phyloP scores from a whole-genome alignment of 2,113 vertebrate species.

The Tychaedon coryphoeus region DNA sequence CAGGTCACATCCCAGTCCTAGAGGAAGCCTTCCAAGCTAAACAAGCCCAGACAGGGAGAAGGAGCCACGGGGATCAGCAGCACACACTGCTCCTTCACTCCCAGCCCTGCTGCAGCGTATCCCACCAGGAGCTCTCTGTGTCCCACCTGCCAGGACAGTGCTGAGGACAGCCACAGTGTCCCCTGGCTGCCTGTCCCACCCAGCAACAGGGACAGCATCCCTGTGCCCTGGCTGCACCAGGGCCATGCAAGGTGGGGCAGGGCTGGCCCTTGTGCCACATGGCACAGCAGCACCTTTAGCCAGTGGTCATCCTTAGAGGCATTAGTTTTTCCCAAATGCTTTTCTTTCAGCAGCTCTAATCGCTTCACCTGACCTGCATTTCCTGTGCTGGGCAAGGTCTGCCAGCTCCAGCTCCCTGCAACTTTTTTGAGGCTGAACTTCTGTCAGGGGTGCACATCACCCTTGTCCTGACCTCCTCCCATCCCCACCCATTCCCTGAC shows the following conservation, averaged over 20 bases:
- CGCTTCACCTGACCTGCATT: not conserved
- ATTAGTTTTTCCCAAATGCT: not conserved
- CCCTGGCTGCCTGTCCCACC: not conserved
- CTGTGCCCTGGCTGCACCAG: not conserved
- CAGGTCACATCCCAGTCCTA: not conserved
- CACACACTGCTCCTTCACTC: fast-evolving
- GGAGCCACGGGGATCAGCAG: not conserved
- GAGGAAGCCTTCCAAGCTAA: not conserved
- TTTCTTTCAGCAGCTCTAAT: not conserved
- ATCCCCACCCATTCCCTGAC: not conserved
- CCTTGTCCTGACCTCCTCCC: not conserved
- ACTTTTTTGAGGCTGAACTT: not conserved
- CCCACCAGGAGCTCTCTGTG: not conserved
- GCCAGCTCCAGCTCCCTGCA: not conserved
- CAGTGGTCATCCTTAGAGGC: not conserved
- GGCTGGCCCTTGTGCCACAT: too few species aligned
- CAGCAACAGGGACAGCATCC: not conserved
- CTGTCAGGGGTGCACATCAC: not conserved
- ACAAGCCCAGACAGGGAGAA: not conserved
- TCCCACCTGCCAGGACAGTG: not conserved
- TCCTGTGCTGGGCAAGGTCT: not conserved
- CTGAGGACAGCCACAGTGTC: not conserved
- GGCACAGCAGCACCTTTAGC: not conserved
- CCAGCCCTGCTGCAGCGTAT: fast-evolving
- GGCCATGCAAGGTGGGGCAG: too few species aligned